Conservation (phyloP, 2,888 invertebrate species). For the Andrena flavipes region DNA sequence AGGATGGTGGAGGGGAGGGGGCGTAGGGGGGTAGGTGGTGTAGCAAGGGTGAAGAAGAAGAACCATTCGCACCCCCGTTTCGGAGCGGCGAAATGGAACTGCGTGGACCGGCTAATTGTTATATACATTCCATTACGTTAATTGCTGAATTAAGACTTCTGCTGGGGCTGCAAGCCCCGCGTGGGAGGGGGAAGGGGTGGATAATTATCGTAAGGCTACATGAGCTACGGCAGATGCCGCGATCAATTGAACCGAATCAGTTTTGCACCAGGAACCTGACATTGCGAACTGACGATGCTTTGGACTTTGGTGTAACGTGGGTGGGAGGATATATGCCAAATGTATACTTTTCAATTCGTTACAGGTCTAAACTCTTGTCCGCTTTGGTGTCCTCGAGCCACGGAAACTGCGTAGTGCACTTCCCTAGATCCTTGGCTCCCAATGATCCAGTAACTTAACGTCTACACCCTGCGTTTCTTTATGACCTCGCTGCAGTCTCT, state of each 20-base stretch:
- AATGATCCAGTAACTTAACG: not conserved
- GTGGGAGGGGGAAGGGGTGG: slow-evolving; percentile 35
- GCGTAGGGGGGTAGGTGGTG: slow-evolving; percentile 1
- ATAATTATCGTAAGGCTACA: slow-evolving; percentile 75
- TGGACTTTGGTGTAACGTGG: not conserved
- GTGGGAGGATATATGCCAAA: not conserved
- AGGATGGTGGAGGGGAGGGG: not conserved
- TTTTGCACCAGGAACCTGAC: not conserved
- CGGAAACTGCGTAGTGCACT: too few relatives aligned
- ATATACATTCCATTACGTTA: slow-evolving; percentile 85
- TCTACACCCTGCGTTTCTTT: not conserved
- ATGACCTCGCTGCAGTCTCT: not conserved
- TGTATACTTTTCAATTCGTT: too few relatives aligned
- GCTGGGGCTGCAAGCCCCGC: slow-evolving; percentile 64
- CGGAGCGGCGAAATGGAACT: slow-evolving; percentile 77
- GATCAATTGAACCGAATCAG: not conserved
- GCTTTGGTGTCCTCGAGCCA: too few relatives aligned
- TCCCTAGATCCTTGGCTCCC: too few relatives aligned
- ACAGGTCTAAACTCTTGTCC: too few relatives aligned
- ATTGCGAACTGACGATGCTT: not conserved
- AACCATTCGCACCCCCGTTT: slow-evolving; percentile 63
- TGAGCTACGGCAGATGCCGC: slow-evolving; percentile 65
- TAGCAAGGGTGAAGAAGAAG: slow-evolving; percentile 55
- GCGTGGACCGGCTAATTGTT: slow-evolving; percentile 82
- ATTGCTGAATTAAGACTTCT: slow-evolving; percentile 85